A percentile compares a stretch with the other conserved stretches of the same genome.
Evolutionary conservation across 2,888 invertebrate genomes (phyloP).

Genomic region (Nycteola revayana): DNA sequence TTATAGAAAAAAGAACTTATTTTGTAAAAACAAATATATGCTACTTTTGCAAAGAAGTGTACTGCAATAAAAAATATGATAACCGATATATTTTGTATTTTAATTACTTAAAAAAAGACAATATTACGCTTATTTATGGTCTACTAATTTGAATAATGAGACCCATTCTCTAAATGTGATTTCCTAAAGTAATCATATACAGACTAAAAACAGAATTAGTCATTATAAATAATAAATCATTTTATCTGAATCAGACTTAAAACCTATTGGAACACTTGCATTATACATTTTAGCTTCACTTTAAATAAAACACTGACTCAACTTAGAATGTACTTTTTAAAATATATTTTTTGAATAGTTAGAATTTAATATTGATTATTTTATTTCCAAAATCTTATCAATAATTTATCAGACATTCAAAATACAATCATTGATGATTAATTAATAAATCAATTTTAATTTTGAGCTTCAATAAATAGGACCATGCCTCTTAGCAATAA

Average conservation of each 20-base stretch:
- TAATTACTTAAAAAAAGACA: conserved; percentile 4
- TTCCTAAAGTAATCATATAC: conserved; percentile 5
- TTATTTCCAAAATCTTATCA: too few species aligned
- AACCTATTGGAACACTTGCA: conserved; percentile 1
- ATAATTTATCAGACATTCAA: too few species aligned
- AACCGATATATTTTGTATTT: conserved; percentile 1
- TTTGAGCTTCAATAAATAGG: too few species aligned
- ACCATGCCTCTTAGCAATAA: too few species aligned
- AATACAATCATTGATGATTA: too few species aligned
- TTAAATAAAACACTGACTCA: conserved; percentile 5
- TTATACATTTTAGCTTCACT: conserved; percentile 3
- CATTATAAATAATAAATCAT: conserved; percentile 2
- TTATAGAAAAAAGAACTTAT: conserved; percentile 3
- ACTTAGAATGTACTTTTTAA: too few species aligned
- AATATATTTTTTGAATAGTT: too few species aligned
- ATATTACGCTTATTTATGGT: conserved; percentile 4
- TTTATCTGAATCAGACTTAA: conserved; percentile 4
- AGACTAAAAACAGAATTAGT: conserved; percentile 6
- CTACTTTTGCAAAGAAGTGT: conserved; percentile 3
- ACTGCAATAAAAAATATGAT: background rate
- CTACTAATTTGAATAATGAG: conserved; percentile 7
- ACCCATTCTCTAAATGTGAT: conserved; percentile 2
- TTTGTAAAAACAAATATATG: conserved; percentile 6
- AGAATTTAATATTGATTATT: too few species aligned
- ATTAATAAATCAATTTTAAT: too few species aligned